Base-by-base conservation (phyloP, 2,113 vertebrate genomes). In the Engraulis encrasicolus region DNA sequence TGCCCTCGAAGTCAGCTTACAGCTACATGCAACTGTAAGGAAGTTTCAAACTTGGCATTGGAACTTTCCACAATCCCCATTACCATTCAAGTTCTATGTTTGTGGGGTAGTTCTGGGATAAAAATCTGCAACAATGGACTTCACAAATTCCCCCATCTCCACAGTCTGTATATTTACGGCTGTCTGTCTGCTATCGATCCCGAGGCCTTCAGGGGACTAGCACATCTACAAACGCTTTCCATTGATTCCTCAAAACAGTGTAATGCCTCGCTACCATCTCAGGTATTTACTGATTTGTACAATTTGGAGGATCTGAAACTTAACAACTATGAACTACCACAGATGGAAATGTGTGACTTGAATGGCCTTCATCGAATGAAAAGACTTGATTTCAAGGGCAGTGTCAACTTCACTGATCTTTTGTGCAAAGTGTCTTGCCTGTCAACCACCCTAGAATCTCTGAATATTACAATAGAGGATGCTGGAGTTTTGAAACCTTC, bases 231-330 rank as follows among this genome's bases (percentile, higher is more conserved):
- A n/a, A n/a, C 31, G 12, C n/a, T 66, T 11, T 66, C 58, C 58
- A 66, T 66, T 11, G 12, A 7, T 27, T 66, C n/a, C 58, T 11
- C 9, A 31, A 1, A 31, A 66, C 27, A 1, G n/a, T 66, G n/a
- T 23, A 61, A 61, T 61, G 1, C 54, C 12, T 66, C 23, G 7
- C 0, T 34, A 12, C 61, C 61, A 71, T 31, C 54, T 58, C 7
- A 58, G 54, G 19, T 58, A 7, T 66, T 66, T 66, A 9, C 12
- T 66, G 58, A 31, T 66, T 23, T 66, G 23, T 14, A 31, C 58
- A 66, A 11, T 66, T 11, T 66, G 58, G 58, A 66, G 58, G 20
- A 66, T 27, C n/a, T 66, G 58, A 66, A 66, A 66, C 58, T 66
- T 27, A 7, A 15, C 27, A 66, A 66, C 20, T 66, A 66, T 31